Evolutionary conservation across 2,888 invertebrate species (phyloP), one percentile per base, ranked within the genome.

Genomic region (Myopa tessellatipennis): DNA sequence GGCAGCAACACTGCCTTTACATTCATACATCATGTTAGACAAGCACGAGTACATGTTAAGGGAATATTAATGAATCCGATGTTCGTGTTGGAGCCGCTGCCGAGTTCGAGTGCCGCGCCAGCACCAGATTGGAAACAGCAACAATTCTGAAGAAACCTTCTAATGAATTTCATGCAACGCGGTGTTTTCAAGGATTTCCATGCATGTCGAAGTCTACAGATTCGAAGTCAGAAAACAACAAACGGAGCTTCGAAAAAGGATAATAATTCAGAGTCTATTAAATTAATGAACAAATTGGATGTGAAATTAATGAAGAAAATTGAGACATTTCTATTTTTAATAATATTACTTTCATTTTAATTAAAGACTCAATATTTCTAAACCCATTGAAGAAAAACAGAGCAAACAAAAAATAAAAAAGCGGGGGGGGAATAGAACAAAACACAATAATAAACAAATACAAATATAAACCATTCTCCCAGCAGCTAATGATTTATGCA

Each of bases 1-100:
- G 40, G 60, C 16, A 60, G 38, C 3, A 8, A 45, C 16, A 38
- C n/a, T 69, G 7, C 75, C 68, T 75, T 75, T 75, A 75, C 75
- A 75, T 75, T 69, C 75, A 75, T 75, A 69, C 68, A 75, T 75
- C 75, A 75, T 75, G 69, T 74, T 75, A 75, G 75, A 60, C 75
- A 75, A 75, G 75, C 75, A 75, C 69, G 68, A 68, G 14, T 69
- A 69, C 68, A 69, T 75, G 75, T 68, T 75, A 68, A 18, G 58
- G 58, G 75, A 75, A 75, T 75, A 75, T 45, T 75, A 75, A 75
- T 75, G 75, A 75, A 75, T 69, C 75, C 18, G 36, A 14, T 6
- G 65, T 65, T 14, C 36, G 65, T 65, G 65, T 55, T 55, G 12
- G 50, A 73, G 63, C 40, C 73, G 26, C 34, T 16, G 18, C 50